Percentiles rank a stretch among this genome's conserved stretches.
phyloP scores from a whole-genome alignment of 2,888 invertebrate species.

The Drosophila flavopinicola region DNA sequence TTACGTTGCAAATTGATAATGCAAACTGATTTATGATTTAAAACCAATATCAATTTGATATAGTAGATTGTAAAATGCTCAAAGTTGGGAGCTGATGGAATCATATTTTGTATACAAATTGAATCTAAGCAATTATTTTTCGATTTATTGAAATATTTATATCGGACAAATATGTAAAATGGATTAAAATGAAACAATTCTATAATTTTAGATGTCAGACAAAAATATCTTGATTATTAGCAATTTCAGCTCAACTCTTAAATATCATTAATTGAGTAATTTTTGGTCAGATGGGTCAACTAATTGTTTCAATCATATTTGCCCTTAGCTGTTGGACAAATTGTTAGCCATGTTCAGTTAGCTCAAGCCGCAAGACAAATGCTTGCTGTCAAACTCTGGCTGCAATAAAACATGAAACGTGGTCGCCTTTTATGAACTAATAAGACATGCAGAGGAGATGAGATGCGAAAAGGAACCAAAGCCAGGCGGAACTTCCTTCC shows the following conservation, averaged over 20 bases:
- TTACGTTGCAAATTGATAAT: neutral
- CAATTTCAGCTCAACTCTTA: neutral
- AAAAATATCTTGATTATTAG: too few relatives aligned
- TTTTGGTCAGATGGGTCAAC: conserved; percentile 35
- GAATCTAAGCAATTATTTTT: too few relatives aligned
- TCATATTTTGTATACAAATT: too few relatives aligned
- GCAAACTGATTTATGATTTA: neutral
- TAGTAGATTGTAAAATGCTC: neutral
- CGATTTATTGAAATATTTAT: too few relatives aligned
- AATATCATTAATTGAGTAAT: conserved; percentile 14
- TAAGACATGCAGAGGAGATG: conserved; percentile 67
- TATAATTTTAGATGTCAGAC: too few relatives aligned
- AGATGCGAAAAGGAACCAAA: conserved; percentile 10
- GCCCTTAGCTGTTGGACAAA: conserved; percentile 46
- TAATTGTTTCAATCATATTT: conserved; percentile 62
- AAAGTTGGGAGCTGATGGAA: too few relatives aligned
- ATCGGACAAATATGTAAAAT: too few relatives aligned
- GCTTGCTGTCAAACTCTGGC: conserved; percentile 50
- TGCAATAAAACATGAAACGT: conserved; percentile 73
- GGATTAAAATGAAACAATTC: too few relatives aligned
- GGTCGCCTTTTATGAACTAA: conserved; percentile 65
- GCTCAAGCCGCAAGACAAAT: conserved; percentile 42
- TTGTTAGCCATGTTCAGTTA: conserved; percentile 57
- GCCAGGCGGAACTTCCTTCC: conserved; percentile 41
- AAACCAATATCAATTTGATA: too few relatives aligned